Conservation (phyloP, 2,113 vertebrate species). For the Thinocorus orbignyianus region DNA sequence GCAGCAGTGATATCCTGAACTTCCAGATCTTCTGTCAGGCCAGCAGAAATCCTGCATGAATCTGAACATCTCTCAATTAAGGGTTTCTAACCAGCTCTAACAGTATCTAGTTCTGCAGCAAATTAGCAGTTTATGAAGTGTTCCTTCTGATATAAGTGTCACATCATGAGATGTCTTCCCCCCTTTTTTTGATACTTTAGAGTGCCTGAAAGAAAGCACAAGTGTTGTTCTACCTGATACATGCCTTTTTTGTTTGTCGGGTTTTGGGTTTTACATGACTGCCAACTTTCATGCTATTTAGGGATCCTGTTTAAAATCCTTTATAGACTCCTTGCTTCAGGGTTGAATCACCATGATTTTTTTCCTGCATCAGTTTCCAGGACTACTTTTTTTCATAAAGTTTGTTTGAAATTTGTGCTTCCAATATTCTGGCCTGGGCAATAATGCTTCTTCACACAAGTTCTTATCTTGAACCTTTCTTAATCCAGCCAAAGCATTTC, state of each 20-base stretch:
- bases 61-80: background rate
- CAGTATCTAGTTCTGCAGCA: background rate
- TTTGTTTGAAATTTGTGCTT: background rate
- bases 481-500: background rate
- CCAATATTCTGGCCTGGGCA: background rate
- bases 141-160: background rate
- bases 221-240: background rate
- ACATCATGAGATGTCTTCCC: background rate
- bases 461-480: background rate
- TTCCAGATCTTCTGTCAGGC: background rate
- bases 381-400: background rate
- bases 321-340: background rate
- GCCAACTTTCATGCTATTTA: background rate
- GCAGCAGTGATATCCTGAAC: background rate
- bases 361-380: background rate
- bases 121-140: background rate
- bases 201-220: background rate
- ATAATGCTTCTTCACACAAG: background rate
- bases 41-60: background rate
- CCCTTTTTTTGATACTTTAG: background rate
- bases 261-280: background rate
- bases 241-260: background rate
- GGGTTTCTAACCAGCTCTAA: conserved; percentile 18
- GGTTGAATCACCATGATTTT: background rate
- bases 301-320: background rate